These are phyloP conservation scores for Pteropus rufus DNA, from an alignment of 2,797 vertebrate genomes.

Conservation along the genomic window DNA sequence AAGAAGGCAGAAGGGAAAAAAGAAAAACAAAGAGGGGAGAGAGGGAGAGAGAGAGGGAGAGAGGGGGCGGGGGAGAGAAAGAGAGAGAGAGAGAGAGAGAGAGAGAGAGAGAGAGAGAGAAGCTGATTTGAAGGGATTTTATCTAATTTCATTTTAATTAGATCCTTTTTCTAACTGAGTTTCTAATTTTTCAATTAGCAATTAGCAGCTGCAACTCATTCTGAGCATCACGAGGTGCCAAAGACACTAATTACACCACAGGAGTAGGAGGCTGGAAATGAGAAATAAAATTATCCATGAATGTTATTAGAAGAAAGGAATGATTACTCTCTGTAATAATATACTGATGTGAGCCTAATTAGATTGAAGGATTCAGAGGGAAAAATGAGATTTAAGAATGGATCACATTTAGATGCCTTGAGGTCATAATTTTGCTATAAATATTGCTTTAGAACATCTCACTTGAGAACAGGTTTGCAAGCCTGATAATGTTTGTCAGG, in stretches of 20 bases:
- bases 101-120: slow-evolving; percentile 64
- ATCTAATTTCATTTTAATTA: slow-evolving; percentile 98
- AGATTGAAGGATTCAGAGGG: slow-evolving; percentile 84
- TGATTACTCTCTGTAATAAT: slow-evolving; percentile 87
- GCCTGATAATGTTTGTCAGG: background rate
- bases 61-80: too few relatives aligned
- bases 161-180: slow-evolving; percentile 95
- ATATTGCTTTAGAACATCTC: slow-evolving; percentile 60
- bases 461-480: slow-evolving; percentile 59
- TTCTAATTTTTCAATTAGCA: slow-evolving; percentile 99
- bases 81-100: slow-evolving; percentile 64
- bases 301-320: slow-evolving; percentile 89
- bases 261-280: slow-evolving; percentile 86
- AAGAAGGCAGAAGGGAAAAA: slow-evolving; percentile 69
- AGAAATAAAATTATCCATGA: slow-evolving; percentile 89
- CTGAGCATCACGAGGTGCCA: slow-evolving; percentile 87
- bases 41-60: too few relatives aligned
- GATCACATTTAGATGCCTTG: slow-evolving; percentile 73
- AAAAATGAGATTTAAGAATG: slow-evolving; percentile 77
- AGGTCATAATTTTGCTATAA: slow-evolving; percentile 80
- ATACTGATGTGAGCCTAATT: slow-evolving; percentile 88
- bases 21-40: slow-evolving; percentile 75
- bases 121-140: slow-evolving; percentile 88
- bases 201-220: slow-evolving; percentile 93
- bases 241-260: slow-evolving; percentile 90